phyloP scores from a whole-genome alignment of 2,888 invertebrate species.

The Microctonus aethiopoides region DNA sequence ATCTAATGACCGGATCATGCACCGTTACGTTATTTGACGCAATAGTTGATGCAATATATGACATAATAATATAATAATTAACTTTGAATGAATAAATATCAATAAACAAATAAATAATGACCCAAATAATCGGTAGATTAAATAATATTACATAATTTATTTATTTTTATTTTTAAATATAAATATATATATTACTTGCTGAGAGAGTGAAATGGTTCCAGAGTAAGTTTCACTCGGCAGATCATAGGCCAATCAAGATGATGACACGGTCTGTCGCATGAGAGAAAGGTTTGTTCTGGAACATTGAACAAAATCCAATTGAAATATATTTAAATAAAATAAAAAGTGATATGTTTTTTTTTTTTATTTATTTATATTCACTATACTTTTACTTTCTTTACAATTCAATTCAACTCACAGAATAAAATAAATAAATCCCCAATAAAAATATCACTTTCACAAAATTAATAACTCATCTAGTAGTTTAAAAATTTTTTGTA shows the following conservation, averaged over 20 bases:
- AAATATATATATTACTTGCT: conserved; percentile 70
- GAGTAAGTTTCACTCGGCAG: conserved; percentile 79
- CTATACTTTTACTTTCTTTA: conserved; percentile 8
- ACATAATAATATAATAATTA: neutral
- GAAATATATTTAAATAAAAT: neutral
- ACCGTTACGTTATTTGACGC: conserved; percentile 20
- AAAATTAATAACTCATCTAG: neutral
- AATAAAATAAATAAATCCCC: neutral
- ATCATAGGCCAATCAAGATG: conserved; percentile 83
- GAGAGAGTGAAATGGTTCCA: conserved; percentile 79
- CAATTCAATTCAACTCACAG: neutral
- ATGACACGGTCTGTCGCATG: conserved; percentile 82
- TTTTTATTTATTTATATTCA: neutral
- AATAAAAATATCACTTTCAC: neutral
- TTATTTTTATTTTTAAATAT: neutral
- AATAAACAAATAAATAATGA: neutral
- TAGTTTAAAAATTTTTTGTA: neutral
- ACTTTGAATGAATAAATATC: neutral
- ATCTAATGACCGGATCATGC: conserved; percentile 31
- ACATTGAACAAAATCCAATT: conserved; percentile 49
- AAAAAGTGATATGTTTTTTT: neutral
- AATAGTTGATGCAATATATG: conserved; percentile 19
- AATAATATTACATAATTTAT: neutral
- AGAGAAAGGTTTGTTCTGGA: conserved; percentile 79
- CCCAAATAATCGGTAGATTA: neutral